These are phyloP conservation scores for Phaetusa simplex DNA, from an alignment of 2,113 vertebrate species.

Conservation along the genomic window DNA sequence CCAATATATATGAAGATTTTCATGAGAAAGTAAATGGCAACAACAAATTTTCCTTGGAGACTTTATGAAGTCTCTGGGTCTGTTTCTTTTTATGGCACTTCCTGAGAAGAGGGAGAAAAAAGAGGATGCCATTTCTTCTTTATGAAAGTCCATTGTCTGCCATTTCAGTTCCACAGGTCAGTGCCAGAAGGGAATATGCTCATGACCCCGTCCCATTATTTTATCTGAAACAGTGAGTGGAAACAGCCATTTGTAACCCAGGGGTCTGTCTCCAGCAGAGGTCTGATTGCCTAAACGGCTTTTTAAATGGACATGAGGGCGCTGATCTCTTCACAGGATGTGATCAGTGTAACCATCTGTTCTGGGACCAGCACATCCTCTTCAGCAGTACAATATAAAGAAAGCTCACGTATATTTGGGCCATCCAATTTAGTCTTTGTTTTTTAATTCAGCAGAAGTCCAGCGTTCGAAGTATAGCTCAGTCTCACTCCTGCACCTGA, in stretches of 20 bases:
- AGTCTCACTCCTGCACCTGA: not conserved
- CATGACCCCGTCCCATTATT: not conserved
- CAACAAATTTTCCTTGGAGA: not conserved
- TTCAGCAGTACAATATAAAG: not conserved
- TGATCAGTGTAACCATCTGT: not conserved
- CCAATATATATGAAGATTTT: not conserved
- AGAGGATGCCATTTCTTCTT: not conserved
- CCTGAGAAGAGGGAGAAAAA: not conserved
- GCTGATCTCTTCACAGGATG: not conserved
- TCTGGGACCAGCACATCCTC: not conserved
- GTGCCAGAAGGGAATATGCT: not conserved
- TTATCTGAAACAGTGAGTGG: not conserved
- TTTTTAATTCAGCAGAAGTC: not conserved
- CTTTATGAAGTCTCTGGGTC: not conserved
- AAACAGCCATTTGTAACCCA: not conserved
- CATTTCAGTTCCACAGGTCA: not conserved
- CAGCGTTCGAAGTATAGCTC: not conserved
- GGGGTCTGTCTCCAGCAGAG: not conserved
- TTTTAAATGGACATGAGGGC: not conserved
- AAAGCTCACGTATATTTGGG: not conserved
- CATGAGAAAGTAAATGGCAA: not conserved
- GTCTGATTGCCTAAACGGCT: not conserved
- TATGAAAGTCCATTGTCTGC: not conserved
- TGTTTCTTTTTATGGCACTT: not conserved
- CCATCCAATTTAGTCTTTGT: not conserved